Evolutionary conservation across 2,797 vertebrate genomes (phyloP), one percentile per base, ranked within the genome.

Genomic region (Chrosomus eos): DNA sequence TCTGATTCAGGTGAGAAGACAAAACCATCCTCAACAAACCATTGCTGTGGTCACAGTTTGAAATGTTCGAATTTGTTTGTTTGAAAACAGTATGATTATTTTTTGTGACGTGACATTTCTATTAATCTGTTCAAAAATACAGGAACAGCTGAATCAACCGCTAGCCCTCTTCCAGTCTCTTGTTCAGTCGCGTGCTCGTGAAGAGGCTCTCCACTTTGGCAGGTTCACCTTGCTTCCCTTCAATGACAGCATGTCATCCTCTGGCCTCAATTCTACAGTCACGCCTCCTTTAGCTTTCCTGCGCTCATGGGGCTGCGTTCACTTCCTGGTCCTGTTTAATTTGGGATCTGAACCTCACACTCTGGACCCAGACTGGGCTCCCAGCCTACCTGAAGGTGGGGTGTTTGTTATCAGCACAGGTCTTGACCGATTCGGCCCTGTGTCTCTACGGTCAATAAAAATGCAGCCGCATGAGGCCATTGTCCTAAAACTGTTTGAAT

Each of bases 291-390:
- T 95, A 84, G 94, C 94, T 58, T 95, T 93, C 88, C 83, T 95
- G 78, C 92, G 94, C 79, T 95, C 95, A 13, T 96, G 95, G 95
- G 94, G 92, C 28, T 95, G 95, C 3, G 90, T 93, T 72, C 93
- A 93, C 62, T 93, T 96, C 83, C 89, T 95, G 1, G 67, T 95
- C 28, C 81, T 96, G 88, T 90, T 96, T 53, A 95, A 96, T 73
- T 3, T 93, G 0, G 91, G 93, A 3, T 40, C 92, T 0, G 90
- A 93, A 64, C 36, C 55, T 28, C 89, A 85, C 0, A 0, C 70
- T 13, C 81, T 94, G 86, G 92, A 94, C 53, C 89, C 91, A 0
- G 45, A 87, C 40, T 94, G 93, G 95, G 88, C 87, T 7, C 53
- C 21, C 0, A 89, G 87, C 19, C 89, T 96, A n/a, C 95, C 95